Base-by-base conservation (phyloP, 2,888 invertebrate species). In the Tribolium freemani region DNA sequence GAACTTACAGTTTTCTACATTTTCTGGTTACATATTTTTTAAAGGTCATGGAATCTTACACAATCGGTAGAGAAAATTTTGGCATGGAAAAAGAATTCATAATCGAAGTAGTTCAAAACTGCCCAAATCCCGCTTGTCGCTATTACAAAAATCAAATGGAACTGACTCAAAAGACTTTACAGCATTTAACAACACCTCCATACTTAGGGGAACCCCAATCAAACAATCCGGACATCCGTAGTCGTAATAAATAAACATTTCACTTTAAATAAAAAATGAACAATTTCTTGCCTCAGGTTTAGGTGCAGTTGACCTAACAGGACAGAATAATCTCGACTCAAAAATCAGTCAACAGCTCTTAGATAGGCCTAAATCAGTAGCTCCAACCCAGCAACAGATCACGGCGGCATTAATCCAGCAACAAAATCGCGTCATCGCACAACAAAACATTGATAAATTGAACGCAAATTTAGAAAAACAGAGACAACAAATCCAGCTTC, bases 21-120 rank as follows among this genome's bases (percentile, higher is more conserved):
- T 57, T n/a, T n/a, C n/a, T n/a, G n/a, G n/a, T n/a, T n/a, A n/a
- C n/a, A n/a, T n/a, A n/a, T 20, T 44, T 6, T 44, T 76, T 50
- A 0, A 51, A 92, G 91, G 91, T 93, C 30, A 93, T 95, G 87
- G 95, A 95, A 83, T 94, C 94, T 1, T 95, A 95, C 80, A 94
- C 95, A 75, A 94, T 95, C 84, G 93, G 93, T 6, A 88, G 93
- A 71, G 94, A 94, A 83, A 93, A 93, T 83, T 94, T 94, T 87
- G 94, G 94, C 58, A 95, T 96, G 95, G 95, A 96, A 84, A 95
- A 95, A 81, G 95, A 95, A 82, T 95, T 95, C 81, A 95, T 96
- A 58, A 90, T 95, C 66, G 95, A 96, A 86, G 95, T 96, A 21
- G 94, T 95, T 10, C 95, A 95, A 83, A 95, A 95, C 79, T 96